A percentile compares a stretch with the other conserved stretches of the same genome.
Evolutionary conservation across 1,140 invertebrate genomes (phyloP).

Genomic region (Bombus impatiens): DNA sequence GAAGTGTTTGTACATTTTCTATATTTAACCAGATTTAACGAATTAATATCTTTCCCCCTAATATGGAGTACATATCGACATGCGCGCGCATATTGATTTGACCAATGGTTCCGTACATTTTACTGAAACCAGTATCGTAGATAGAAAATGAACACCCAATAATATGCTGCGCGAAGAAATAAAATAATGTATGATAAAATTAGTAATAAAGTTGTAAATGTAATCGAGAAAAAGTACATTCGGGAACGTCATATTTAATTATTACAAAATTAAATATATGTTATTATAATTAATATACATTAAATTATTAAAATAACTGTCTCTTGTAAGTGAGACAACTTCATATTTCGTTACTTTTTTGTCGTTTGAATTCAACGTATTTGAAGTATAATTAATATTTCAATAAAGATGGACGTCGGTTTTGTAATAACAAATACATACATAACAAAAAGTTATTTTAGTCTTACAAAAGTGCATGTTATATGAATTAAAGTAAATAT

Average conservation of each 20-base stretch:
- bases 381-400: not conserved
- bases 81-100: slow-evolving; percentile 62
- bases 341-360: no score
- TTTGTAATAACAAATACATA: not conserved
- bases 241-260: not conserved
- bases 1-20: not conserved
- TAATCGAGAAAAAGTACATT: no score
- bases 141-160: not conserved
- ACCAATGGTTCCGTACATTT: slow-evolving; percentile 17
- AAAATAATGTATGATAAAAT: not conserved
- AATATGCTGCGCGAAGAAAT: not conserved
- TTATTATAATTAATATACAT: not conserved
- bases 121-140: slow-evolving; percentile 37
- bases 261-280: not conserved
- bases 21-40: not conserved
- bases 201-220: not conserved
- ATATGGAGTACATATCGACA: slow-evolving; percentile 4
- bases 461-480: not conserved
- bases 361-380: not conserved
- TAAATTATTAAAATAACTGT: not conserved
- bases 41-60: slow-evolving; percentile 36
- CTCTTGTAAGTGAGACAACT: no score
- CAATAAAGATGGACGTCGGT: no score
- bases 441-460: not conserved
- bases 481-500: no score